Conservation (phyloP, 2,113 vertebrate species). For the Lonchura striata region DNA sequence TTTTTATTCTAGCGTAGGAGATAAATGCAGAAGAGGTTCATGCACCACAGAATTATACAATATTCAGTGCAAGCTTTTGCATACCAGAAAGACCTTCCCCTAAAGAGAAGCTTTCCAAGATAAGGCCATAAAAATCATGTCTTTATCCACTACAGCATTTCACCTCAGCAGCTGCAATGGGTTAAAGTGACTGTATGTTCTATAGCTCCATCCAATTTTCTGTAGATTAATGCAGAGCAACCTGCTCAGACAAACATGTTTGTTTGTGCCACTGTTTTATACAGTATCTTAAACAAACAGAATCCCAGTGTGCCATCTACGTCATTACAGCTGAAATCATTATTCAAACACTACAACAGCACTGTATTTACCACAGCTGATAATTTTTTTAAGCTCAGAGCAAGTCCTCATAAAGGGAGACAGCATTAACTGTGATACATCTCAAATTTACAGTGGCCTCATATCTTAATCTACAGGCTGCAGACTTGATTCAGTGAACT, state of each 20-base stretch:
- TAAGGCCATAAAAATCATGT: neutral
- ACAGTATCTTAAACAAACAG: neutral
- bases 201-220: neutral
- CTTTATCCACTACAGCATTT: neutral
- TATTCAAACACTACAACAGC: neutral
- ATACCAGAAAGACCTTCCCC: neutral
- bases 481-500: neutral
- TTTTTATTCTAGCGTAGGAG: neutral
- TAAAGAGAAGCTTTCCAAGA: neutral
- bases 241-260: neutral
- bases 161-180: neutral
- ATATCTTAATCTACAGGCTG: neutral
- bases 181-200: neutral
- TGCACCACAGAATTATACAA: neutral
- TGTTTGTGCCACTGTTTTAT: neutral
- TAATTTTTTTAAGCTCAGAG: neutral
- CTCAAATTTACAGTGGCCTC: neutral
- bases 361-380: neutral
- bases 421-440: neutral
- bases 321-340: neutral
- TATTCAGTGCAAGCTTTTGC: neutral
- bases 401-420: neutral
- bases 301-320: neutral
- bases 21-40: neutral
- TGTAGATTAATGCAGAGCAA: neutral